Percentiles rank a stretch among this genome's conserved stretches.
Evolutionary conservation across 2,797 vertebrate genomes (phyloP).

Genomic region (Rhinoraja longicauda): DNA sequence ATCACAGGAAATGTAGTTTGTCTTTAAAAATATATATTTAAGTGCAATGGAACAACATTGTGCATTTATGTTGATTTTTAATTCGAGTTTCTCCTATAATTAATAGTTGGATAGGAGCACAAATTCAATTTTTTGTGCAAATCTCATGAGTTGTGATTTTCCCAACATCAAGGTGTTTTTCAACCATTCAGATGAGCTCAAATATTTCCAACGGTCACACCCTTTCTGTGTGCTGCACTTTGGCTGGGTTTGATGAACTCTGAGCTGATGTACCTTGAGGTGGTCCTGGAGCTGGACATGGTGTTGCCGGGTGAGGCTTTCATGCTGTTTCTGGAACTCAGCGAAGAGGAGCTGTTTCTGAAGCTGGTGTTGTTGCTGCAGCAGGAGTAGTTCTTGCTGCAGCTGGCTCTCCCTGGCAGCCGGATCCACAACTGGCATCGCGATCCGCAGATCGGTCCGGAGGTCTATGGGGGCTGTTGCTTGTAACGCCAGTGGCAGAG

Average conservation of each 20-base stretch:
- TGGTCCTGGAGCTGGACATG: slow-evolving; percentile 97
- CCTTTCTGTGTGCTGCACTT: neutral
- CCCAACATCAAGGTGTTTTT: neutral
- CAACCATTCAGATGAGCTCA: neutral
- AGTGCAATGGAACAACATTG: neutral
- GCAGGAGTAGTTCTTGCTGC: slow-evolving; percentile 89
- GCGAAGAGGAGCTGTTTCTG: slow-evolving; percentile 96
- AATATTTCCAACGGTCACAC: neutral
- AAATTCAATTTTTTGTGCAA: neutral
- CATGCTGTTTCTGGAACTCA: slow-evolving; percentile 98
- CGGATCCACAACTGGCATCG: slow-evolving; percentile 81
- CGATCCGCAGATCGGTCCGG: slow-evolving; percentile 88
- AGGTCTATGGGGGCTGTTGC: slow-evolving; percentile 83
- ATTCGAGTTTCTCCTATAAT: neutral
- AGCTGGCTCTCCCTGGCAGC: slow-evolving; percentile 87
- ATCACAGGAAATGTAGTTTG: neutral
- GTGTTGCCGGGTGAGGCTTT: slow-evolving; percentile 93
- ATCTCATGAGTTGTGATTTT: neutral
- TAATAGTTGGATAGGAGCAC: neutral
- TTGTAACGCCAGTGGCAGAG: slow-evolving; percentile 74
- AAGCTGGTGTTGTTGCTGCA: slow-evolving; percentile 97
- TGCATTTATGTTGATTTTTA: neutral
- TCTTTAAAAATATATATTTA: neutral
- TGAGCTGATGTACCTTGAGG: slow-evolving; percentile 80
- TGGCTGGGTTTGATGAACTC: neutral